Conservation (phyloP, 1,140 invertebrate genomes). For the Bombyx mori region DNA sequence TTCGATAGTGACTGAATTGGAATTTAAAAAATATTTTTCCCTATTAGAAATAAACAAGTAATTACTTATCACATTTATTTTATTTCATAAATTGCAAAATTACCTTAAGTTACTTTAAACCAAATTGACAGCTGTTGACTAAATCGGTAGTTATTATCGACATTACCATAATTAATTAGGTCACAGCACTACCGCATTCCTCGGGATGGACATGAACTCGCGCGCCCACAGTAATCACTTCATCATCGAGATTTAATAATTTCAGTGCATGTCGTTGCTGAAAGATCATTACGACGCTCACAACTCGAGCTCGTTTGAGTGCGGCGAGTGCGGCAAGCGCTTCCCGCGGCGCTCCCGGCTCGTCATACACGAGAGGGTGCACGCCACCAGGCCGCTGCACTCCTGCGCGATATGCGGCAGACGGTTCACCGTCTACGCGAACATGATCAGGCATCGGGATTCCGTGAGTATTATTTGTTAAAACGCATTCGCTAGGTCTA, state of each 20-base stretch:
- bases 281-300: constrained; percentile 5
- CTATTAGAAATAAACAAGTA: too few species aligned
- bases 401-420: constrained; percentile 10
- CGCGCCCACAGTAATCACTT: not conserved
- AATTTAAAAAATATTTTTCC: too few species aligned
- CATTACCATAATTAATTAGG: too few species aligned
- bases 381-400: constrained; percentile 1
- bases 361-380: constrained; percentile 4
- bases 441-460: constrained; percentile 34
- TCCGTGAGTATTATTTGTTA: constrained; percentile 1
- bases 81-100: too few species aligned
- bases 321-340: constrained; percentile 2
- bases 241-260: not conserved
- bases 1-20: too few species aligned
- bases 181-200: too few species aligned
- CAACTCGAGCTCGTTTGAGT: constrained; percentile 4
- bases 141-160: too few species aligned
- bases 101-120: too few species aligned
- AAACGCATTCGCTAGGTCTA: constrained; percentile 43
- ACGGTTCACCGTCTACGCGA: constrained; percentile 5
- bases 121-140: too few species aligned
- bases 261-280: constrained; percentile 5
- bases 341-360: constrained; percentile 4
- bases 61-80: too few species aligned
- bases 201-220: too few species aligned